Percentiles rank a stretch among this genome's conserved stretches.
Conservation (phyloP, 2,113 vertebrate species). For the Thermophis baileyi region DNA sequence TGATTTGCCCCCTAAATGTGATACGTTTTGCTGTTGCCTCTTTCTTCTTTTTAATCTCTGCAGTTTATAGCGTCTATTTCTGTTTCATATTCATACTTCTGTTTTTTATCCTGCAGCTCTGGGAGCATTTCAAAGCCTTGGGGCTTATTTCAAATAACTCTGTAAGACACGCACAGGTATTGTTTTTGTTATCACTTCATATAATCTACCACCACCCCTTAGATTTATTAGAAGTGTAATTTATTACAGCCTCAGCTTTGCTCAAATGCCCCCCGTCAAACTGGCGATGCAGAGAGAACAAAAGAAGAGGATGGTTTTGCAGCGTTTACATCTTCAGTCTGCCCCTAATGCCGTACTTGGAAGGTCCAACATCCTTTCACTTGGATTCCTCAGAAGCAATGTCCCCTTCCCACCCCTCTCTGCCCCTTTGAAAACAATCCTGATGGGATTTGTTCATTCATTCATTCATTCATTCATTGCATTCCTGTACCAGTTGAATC, state of each 20-base stretch:
- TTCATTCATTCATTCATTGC: neutral
- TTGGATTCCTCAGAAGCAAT: neutral
- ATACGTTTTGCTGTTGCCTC: neutral
- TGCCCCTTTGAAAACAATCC: neutral
- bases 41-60: slow-evolving; percentile 17
- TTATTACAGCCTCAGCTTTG: neutral
- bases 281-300: neutral
- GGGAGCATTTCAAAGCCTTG: slow-evolving; percentile 36
- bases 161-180: slow-evolving; percentile 19
- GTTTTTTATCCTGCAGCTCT: neutral
- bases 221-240: neutral
- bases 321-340: neutral
- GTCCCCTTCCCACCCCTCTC: neutral
- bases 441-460: neutral
- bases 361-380: neutral
- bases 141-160: slow-evolving; percentile 22
- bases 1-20: slow-evolving; percentile 10
- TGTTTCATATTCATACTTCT: slow-evolving; percentile 1
- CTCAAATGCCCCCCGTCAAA: neutral
- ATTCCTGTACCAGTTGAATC: neutral
- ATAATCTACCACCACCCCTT: neutral
- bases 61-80: neutral
- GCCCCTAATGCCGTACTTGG: neutral
- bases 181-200: slow-evolving; percentile 24
- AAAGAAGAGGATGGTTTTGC: neutral